phyloP scores from a whole-genome alignment of 2,888 invertebrate genomes.

The Epistrophe grossulariae region DNA sequence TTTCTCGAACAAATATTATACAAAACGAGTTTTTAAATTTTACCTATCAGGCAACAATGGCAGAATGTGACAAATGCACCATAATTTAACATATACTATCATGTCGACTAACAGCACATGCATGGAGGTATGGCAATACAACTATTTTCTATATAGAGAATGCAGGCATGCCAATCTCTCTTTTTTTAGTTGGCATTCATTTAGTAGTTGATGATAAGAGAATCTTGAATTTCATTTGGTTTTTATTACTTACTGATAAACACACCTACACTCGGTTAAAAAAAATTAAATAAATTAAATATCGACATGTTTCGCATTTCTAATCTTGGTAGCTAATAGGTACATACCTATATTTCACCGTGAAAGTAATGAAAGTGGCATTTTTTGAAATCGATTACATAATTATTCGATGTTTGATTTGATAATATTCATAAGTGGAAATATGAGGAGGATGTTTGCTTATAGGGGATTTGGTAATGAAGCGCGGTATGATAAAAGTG shows the following conservation, averaged over 20 bases:
- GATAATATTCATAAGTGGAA: not conserved
- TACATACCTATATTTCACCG: not conserved
- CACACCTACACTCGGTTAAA: not conserved
- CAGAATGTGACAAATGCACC: slow-evolving; percentile 10
- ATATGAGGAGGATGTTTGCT: not conserved
- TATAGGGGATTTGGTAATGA: not conserved
- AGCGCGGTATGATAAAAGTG: slow-evolving; percentile 13
- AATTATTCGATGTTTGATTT: slow-evolving; percentile 4
- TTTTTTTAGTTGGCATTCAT: not conserved
- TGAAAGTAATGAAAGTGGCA: slow-evolving; percentile 24
- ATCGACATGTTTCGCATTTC: slow-evolving; percentile 10
- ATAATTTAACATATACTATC: slow-evolving; percentile 1
- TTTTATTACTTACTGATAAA: slow-evolving; percentile 8
- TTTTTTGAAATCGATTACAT: slow-evolving; percentile 11
- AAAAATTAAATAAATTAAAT: not conserved
- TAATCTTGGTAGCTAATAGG: slow-evolving; percentile 5
- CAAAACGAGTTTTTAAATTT: not conserved
- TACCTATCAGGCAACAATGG: slow-evolving; percentile 1
- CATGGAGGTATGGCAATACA: not conserved
- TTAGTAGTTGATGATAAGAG: slow-evolving; percentile 16
- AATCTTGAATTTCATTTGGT: slow-evolving; percentile 7
- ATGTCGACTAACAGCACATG: not conserved
- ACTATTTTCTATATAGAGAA: slow-evolving; percentile 9
- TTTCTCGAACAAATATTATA: not conserved
- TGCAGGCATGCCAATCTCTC: slow-evolving; percentile 2